phyloP scores from a whole-genome alignment of 2,888 invertebrate species.

The Melipona bicolor region DNA sequence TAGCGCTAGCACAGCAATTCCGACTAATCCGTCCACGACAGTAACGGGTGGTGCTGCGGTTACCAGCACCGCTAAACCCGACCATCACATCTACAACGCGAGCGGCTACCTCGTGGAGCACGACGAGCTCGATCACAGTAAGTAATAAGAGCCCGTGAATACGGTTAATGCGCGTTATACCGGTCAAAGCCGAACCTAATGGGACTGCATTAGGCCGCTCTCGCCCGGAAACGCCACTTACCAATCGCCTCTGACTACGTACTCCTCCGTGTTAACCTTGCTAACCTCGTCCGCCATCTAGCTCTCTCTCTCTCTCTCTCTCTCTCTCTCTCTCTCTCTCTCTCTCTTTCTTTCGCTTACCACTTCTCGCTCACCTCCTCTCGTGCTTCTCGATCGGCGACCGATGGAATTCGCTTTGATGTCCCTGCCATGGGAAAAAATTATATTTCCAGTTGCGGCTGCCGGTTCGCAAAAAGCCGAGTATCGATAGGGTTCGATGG shows the following conservation, averaged over 20 bases:
- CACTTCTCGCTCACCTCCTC: neutral
- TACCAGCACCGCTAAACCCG: constrained; percentile 78
- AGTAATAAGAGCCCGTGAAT: constrained; percentile 69
- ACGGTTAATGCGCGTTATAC: constrained; percentile 39
- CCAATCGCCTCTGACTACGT: constrained; percentile 12
- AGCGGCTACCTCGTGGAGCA: constrained; percentile 79
- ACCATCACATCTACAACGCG: constrained; percentile 80
- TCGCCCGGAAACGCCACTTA: constrained; percentile 30
- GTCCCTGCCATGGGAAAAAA: constrained; percentile 3
- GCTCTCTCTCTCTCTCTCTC: neutral
- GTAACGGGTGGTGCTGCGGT: constrained; percentile 74
- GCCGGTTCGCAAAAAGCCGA: neutral
- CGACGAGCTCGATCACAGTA: constrained; percentile 82
- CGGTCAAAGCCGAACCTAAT: constrained; percentile 40
- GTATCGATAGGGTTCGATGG: neutral
- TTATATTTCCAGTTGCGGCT: constrained; percentile 9
- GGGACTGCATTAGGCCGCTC: constrained; percentile 32
- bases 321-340: no score
- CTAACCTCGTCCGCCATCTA: neutral
- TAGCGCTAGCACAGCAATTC: constrained; percentile 77
- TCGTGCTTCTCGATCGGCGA: neutral
- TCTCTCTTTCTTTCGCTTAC: no score
- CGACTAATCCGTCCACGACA: constrained; percentile 80
- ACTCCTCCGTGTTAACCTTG: neutral
- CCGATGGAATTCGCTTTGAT: constrained; percentile 18